These are phyloP conservation scores for Isurus oxyrinchus DNA, from an alignment of 2,113 vertebrate genomes.

Conservation along the genomic window DNA sequence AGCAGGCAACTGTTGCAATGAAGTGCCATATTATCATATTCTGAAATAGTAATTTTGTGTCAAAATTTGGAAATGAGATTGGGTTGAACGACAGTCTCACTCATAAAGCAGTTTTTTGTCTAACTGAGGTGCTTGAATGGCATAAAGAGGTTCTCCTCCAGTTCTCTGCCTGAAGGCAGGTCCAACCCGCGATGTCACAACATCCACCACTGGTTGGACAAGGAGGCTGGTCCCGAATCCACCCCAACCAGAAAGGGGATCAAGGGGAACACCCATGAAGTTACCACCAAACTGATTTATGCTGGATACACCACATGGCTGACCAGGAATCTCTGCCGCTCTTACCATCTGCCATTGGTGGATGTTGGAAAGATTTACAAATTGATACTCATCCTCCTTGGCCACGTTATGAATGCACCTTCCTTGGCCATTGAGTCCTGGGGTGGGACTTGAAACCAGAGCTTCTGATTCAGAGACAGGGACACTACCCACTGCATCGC, in stretches of 20 bases:
- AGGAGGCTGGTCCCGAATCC: not conserved
- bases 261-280: no score
- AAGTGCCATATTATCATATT: not conserved
- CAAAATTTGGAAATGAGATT: not conserved
- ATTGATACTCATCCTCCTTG: no score
- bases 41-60: not conserved
- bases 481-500: no score
- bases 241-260: not conserved
- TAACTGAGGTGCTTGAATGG: not conserved
- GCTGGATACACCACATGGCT: no score
- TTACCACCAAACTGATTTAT: not conserved
- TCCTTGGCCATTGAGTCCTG: no score
- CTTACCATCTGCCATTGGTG: no score
- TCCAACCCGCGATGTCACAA: not conserved
- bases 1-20: not conserved
- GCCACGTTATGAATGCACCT: no score
- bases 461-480: no score
- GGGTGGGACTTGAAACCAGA: no score
- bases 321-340: no score
- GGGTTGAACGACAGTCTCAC: not conserved
- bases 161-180: not conserved
- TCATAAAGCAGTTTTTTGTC: not conserved
- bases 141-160: not conserved
- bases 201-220: no score
- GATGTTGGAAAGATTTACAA: no score